Evolutionary conservation across 2,113 vertebrate genomes (phyloP).

Genomic region (Myotis lucifugus): DNA sequence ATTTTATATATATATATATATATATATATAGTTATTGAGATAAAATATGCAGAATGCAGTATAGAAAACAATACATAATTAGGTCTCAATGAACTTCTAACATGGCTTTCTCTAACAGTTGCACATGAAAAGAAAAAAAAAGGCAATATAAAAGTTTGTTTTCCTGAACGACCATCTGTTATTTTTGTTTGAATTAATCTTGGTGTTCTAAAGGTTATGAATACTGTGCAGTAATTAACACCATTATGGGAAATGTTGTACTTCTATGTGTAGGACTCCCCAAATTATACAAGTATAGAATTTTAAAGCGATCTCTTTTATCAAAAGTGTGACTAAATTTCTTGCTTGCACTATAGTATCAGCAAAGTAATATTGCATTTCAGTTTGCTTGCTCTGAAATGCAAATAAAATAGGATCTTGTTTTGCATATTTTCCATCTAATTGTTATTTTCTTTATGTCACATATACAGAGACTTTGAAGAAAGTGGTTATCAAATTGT

Average conservation of each 20-base stretch:
- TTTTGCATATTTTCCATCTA: not conserved
- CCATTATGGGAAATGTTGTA: conserved; percentile 21
- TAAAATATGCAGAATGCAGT: conserved; percentile 14
- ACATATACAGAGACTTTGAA: not conserved
- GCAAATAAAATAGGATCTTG: conserved; percentile 4
- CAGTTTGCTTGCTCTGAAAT: conserved; percentile 5
- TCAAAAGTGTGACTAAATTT: not conserved
- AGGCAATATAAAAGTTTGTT: conserved; percentile 34
- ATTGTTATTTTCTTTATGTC: conserved; percentile 4
- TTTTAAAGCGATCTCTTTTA: conserved; percentile 5
- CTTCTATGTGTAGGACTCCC: conserved; percentile 52
- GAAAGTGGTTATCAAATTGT: not conserved
- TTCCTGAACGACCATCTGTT: conserved; percentile 62
- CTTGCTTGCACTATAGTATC: not conserved
- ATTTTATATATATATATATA: too few relatives aligned
- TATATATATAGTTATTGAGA: conserved; percentile 25
- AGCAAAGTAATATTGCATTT: not conserved
- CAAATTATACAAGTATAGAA: not conserved
- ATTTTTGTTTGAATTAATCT: conserved; percentile 65
- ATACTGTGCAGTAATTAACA: conserved; percentile 56
- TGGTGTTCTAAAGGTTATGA: not conserved
- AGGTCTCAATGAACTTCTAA: conserved; percentile 29
- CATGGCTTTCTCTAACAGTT: conserved; percentile 19
- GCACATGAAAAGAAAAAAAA: conserved; percentile 38
- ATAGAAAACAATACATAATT: conserved; percentile 31